These are phyloP conservation scores for Agapostemon virescens DNA, from an alignment of 2,888 invertebrate genomes.

Conservation along the genomic window DNA sequence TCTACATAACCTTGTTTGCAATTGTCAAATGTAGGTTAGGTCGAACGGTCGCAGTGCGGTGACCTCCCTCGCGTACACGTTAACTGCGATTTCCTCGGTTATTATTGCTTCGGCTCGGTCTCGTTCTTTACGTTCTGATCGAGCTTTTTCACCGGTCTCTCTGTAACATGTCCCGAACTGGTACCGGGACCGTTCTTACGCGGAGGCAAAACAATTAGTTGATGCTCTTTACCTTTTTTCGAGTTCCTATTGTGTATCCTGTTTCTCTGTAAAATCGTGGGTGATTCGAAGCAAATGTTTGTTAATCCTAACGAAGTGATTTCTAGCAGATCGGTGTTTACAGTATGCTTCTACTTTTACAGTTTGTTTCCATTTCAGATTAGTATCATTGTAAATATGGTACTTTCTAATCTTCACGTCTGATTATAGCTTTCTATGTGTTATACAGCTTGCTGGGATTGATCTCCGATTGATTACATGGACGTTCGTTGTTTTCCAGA, in stretches of 20 bases:
- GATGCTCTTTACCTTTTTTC: constrained; percentile 10
- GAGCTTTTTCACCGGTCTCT: not conserved
- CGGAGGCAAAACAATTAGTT: constrained; percentile 20
- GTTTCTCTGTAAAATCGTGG: constrained; percentile 13
- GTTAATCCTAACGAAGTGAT: constrained; percentile 13
- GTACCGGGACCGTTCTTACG: constrained; percentile 10
- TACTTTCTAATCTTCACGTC: not conserved
- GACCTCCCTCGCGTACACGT: constrained; percentile 70
- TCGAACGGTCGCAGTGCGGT: constrained; percentile 73
- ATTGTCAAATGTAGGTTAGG: constrained; percentile 79
- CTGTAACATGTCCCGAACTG: constrained; percentile 1
- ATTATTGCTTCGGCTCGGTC: constrained; percentile 39
- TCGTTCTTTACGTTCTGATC: constrained; percentile 27
- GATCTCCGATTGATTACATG: not conserved
- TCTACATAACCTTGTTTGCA: constrained; percentile 66
- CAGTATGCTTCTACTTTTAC: not conserved
- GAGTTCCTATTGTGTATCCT: constrained; percentile 6
- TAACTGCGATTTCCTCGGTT: constrained; percentile 52
- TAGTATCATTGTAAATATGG: not conserved
- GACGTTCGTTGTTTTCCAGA: constrained; percentile 68
- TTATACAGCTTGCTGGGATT: not conserved
- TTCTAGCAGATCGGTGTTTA: not conserved
- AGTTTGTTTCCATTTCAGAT: constrained; percentile 7
- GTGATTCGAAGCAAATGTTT: constrained; percentile 12
- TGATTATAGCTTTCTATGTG: not conserved